Evolutionary conservation across 2,888 invertebrate genomes (phyloP).

Genomic region (Epistrophe grossulariae): DNA sequence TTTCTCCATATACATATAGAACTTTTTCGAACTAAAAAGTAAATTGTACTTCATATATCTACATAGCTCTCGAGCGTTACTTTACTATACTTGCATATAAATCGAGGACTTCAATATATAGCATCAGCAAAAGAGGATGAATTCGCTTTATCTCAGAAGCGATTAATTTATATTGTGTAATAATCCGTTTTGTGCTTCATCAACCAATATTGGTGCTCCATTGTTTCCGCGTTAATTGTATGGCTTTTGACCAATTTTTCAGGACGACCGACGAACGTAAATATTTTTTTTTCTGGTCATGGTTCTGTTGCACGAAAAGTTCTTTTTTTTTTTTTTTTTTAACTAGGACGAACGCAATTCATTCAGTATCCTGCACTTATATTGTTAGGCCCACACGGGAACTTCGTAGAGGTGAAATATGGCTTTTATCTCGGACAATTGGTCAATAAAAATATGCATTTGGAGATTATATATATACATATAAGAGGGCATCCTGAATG

Average conservation of each 20-base stretch:
- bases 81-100: constrained; percentile 24
- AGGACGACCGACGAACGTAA: neutral
- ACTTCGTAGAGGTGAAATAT: constrained; percentile 73
- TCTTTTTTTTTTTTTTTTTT: constrained; percentile 10
- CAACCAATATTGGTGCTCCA: constrained; percentile 82
- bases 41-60: constrained; percentile 64
- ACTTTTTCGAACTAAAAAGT: constrained; percentile 65
- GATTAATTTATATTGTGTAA: constrained; percentile 83
- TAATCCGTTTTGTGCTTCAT: constrained; percentile 83
- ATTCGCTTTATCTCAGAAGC: constrained; percentile 74
- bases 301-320: constrained; percentile 27
- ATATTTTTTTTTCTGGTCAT: neutral
- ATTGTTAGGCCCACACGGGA: constrained; percentile 73
- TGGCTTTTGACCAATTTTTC: constrained; percentile 81
- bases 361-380: constrained; percentile 67
- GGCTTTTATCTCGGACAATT: constrained; percentile 74
- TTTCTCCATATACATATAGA: neutral
- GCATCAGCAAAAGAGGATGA: constrained; percentile 36
- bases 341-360: constrained; percentile 57
- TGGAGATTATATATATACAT: constrained; percentile 8
- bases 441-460: constrained; percentile 72
- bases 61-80: constrained; percentile 55
- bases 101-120: constrained; percentile 46
- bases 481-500: constrained; percentile 38
- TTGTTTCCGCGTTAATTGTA: constrained; percentile 84